Base-by-base conservation (phyloP, 2,797 vertebrate species). In the Phataginus tetradactyla region DNA sequence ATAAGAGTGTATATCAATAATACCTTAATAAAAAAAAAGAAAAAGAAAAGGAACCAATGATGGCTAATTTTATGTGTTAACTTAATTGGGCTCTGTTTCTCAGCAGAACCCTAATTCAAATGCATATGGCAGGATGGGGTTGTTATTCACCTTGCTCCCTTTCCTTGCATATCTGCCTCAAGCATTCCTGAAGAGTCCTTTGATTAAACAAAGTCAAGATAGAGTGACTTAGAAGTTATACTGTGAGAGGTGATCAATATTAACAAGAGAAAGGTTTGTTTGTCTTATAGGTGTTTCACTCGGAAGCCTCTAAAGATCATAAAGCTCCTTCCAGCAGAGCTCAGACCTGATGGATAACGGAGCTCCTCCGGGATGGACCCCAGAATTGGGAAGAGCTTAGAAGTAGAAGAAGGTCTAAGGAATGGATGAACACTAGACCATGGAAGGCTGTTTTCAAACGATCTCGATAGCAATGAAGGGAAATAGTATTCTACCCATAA, bases 191-290 rank as follows among this genome's bases (percentile, higher is more conserved):
- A 57, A 68, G 86, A 77, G 13, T 29, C 71, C 10, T 94, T 74
- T 32, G 59, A 49, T 2, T 87, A 27, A 77, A 77, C 61, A 45
- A 86, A 90, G 55, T 80, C 59, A 84, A 71, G 55, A 84, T 59
- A 59, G 20, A 85, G 49, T 25, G 64, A 94, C 77, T 95, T 57
- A 71, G 49, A 91, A 89, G 42, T 66, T 39, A 61, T 0, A 11
- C 39, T 79, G 7, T 5, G 49, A 88, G 72, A 80, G 96, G 32
- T 37, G 71, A 93, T 95, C 49, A 21, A 74, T 78, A 88, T 74
- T 27, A 66, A 49, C n/a, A 77, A 81, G 39, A 94, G 17, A 86
- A 81, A 88, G 39, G 34, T 63, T 53, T 68, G 51, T 29, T 53
- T 68, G 20, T 20, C 71, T 66, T 91, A 23, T 1, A 66, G 63